These are phyloP conservation scores for Hyperoodon ampullatus DNA, from an alignment of 2,113 vertebrate genomes.

Conservation along the genomic window DNA sequence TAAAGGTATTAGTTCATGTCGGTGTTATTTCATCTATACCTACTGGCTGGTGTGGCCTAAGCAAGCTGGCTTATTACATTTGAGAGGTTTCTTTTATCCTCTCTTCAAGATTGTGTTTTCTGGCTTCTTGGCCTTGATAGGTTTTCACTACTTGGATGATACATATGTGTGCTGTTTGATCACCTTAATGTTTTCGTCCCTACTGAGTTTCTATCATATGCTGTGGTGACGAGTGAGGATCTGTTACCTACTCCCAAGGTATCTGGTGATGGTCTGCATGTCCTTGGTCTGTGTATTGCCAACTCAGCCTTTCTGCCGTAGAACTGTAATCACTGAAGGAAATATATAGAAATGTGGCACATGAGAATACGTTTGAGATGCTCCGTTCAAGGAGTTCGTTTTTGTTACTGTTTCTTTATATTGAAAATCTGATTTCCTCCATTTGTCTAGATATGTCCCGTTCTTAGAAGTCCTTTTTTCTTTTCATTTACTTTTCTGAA, in stretches of 20 bases:
- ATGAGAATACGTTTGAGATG: background rate
- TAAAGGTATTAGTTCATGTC: background rate
- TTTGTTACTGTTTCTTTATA: background rate
- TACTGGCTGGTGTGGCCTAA: background rate
- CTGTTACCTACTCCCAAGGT: background rate
- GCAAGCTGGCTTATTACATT: no score
- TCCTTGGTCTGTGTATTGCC: background rate
- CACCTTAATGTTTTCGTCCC: background rate
- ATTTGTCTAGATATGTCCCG: background rate
- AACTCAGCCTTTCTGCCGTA: background rate
- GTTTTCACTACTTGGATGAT: background rate
- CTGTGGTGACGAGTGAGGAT: background rate
- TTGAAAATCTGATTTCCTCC: conserved; percentile 35
- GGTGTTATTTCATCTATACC: background rate
- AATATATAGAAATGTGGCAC: background rate
- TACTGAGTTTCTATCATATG: background rate
- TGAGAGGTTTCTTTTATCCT: background rate
- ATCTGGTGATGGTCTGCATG: background rate
- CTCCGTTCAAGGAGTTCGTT: background rate
- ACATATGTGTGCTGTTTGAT: background rate
- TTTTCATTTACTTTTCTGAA: conserved; percentile 13
- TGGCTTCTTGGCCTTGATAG: background rate
- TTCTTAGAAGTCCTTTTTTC: background rate
- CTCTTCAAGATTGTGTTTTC: background rate
- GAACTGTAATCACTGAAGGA: background rate